These are phyloP conservation scores for Harpalus rufipes DNA, from an alignment of 2,888 invertebrate genomes.

Conservation along the genomic window DNA sequence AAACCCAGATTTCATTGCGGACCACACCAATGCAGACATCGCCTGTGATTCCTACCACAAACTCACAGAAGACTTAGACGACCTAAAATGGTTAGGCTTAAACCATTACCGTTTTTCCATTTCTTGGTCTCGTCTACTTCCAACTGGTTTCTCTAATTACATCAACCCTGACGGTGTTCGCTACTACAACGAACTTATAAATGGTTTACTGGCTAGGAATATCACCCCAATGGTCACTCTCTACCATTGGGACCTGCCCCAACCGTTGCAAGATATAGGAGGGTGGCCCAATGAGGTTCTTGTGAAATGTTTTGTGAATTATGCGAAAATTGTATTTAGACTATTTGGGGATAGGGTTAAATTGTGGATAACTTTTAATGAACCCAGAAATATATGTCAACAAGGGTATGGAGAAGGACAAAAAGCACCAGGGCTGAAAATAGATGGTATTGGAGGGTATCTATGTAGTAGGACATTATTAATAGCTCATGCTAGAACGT, in stretches of 20 bases:
- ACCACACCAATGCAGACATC: conserved; percentile 81
- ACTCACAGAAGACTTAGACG: conserved; percentile 80
- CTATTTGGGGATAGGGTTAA: conserved; percentile 81
- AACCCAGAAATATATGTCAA: conserved; percentile 81
- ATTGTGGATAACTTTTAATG: conserved; percentile 85
- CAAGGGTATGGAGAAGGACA: conserved; percentile 78
- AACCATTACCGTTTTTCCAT: conserved; percentile 79
- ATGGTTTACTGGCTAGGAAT: conserved; percentile 69
- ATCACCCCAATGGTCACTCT: conserved; percentile 82
- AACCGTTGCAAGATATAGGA: conserved; percentile 79
- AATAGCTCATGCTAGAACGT: conserved; percentile 84
- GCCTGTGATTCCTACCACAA: conserved; percentile 85
- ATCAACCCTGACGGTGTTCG: conserved; percentile 81
- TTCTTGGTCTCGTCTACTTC: conserved; percentile 84
- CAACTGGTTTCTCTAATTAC: conserved; percentile 79
- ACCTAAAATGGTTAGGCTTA: conserved; percentile 79
- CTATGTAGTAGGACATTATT: conserved; percentile 82
- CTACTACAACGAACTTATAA: conserved; percentile 82
- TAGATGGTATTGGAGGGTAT: conserved; percentile 82
- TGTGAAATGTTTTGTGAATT: conserved; percentile 80
- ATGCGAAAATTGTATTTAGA: conserved; percentile 79
- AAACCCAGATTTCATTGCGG: conserved; percentile 76
- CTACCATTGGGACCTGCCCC: conserved; percentile 85
- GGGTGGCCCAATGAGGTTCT: conserved; percentile 80
- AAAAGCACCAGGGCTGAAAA: conserved; percentile 79